These are phyloP conservation scores for Rhyacichthys aspro DNA, from an alignment of 2,797 vertebrate genomes.

Conservation along the genomic window DNA sequence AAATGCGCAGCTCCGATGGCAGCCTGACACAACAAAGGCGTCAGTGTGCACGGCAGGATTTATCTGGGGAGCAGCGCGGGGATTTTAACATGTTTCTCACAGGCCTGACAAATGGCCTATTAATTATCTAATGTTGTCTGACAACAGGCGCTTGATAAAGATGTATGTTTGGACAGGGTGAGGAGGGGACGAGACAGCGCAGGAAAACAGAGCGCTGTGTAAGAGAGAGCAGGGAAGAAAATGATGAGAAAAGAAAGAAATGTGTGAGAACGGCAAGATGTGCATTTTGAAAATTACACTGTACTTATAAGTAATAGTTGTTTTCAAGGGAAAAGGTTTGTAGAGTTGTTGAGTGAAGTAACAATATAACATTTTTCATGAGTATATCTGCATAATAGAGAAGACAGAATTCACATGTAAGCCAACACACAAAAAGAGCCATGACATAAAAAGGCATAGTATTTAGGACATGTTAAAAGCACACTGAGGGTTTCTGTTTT, in stretches of 20 bases:
- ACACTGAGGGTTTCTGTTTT: no score
- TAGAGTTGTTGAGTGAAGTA: no score
- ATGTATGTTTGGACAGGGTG: constrained; percentile 91
- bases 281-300: no score
- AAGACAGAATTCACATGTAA: no score
- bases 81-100: constrained; percentile 98
- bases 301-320: no score
- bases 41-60: constrained; percentile 88
- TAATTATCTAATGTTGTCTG: constrained; percentile 99
- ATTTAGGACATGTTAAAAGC: no score
- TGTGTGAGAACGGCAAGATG: constrained; percentile 8
- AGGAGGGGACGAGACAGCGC: constrained; percentile 58
- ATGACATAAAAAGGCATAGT: no score
- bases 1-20: constrained; percentile 87
- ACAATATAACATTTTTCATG: no score
- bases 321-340: no score
- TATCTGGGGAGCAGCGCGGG: constrained; percentile 92
- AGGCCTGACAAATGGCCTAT: constrained; percentile 99
- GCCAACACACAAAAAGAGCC: no score
- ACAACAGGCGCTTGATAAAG: constrained; percentile 99
- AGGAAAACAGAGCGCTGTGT: constrained; percentile 39
- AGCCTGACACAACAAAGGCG: constrained; percentile 89
- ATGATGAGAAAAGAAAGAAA: constrained; percentile 34
- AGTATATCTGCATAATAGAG: no score
- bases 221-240: constrained; percentile 15